A percentile compares a stretch with the other conserved stretches of the same genome.
Evolutionary conservation across 2,888 invertebrate genomes (phyloP).

Genomic region (Danaus chrysippus): DNA sequence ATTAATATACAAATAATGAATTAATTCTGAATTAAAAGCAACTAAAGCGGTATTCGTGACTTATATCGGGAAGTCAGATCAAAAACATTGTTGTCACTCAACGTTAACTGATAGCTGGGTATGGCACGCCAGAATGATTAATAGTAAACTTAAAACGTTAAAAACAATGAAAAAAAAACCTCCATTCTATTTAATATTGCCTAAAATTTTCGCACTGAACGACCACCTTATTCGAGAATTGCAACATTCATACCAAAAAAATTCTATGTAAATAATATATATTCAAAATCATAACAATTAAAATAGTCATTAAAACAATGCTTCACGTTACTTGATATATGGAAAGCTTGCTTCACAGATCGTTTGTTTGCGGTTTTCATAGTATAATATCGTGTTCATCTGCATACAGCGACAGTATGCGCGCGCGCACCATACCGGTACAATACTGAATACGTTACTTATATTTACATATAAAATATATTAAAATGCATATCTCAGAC

Average conservation of each 20-base stretch:
- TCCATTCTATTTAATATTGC: too few species aligned
- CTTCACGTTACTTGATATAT: constrained; percentile 20
- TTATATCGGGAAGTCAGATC: constrained; percentile 3
- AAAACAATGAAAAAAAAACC: too few species aligned
- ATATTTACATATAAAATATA: background rate
- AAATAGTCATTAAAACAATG: constrained; percentile 13
- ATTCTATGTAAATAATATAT: too few species aligned
- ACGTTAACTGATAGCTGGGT: constrained; percentile 44
- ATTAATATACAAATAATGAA: too few species aligned
- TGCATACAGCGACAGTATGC: constrained; percentile 25
- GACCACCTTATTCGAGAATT: too few species aligned
- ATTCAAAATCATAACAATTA: background rate
- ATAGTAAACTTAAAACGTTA: too few species aligned
- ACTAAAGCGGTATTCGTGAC: background rate
- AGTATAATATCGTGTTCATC: constrained; percentile 30
- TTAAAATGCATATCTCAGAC: constrained; percentile 2
- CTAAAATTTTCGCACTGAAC: too few species aligned
- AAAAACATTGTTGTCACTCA: constrained; percentile 53
- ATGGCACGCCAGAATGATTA: background rate
- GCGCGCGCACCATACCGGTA: constrained; percentile 24
- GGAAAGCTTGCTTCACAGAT: constrained; percentile 32
- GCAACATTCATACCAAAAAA: too few species aligned
- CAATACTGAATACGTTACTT: constrained; percentile 13
- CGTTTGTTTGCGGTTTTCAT: constrained; percentile 43
- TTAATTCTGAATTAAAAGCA: background rate